These are phyloP conservation scores for Lycodopsis pacificus DNA, from an alignment of 2,797 vertebrate species.

Conservation along the genomic window DNA sequence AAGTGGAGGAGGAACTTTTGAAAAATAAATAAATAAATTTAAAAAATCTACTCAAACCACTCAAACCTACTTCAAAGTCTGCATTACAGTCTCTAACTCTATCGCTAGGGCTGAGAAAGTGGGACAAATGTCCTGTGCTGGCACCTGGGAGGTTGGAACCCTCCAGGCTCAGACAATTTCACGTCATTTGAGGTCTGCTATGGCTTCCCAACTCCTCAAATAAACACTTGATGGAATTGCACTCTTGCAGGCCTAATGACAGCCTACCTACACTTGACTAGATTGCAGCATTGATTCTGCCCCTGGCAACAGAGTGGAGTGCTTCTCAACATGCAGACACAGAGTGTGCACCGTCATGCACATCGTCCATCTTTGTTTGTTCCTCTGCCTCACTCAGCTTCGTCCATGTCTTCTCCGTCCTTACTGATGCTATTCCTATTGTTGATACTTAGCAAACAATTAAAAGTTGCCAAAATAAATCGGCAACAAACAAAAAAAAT, in stretches of 20 bases:
- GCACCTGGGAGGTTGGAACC: conserved; percentile 71
- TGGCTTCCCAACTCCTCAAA: conserved; percentile 71
- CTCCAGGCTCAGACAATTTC: conserved; percentile 70
- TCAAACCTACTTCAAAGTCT: conserved; percentile 73
- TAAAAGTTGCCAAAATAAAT: conserved; percentile 4
- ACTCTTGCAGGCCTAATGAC: conserved; percentile 74
- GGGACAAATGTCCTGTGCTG: conserved; percentile 72
- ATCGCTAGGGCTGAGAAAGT: conserved; percentile 69
- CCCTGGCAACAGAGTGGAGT: conserved; percentile 60
- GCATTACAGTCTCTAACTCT: conserved; percentile 59
- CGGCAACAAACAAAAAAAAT: not conserved
- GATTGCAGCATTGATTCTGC: conserved; percentile 78
- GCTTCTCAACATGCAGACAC: conserved; percentile 61
- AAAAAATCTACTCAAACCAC: conserved; percentile 52
- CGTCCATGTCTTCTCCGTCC: not conserved
- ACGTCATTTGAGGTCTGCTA: conserved; percentile 62
- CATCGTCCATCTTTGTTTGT: conserved; percentile 40
- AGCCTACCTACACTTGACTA: conserved; percentile 73
- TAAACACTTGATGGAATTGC: conserved; percentile 79
- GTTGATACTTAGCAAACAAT: not conserved
- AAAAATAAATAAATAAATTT: conserved; percentile 22
- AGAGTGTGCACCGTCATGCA: conserved; percentile 22
- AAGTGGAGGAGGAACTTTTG: conserved; percentile 48
- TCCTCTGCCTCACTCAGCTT: conserved; percentile 2
- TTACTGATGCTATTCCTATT: not conserved